Base-by-base conservation (phyloP, 2,113 vertebrate species). In the Oceanodroma tethys region DNA sequence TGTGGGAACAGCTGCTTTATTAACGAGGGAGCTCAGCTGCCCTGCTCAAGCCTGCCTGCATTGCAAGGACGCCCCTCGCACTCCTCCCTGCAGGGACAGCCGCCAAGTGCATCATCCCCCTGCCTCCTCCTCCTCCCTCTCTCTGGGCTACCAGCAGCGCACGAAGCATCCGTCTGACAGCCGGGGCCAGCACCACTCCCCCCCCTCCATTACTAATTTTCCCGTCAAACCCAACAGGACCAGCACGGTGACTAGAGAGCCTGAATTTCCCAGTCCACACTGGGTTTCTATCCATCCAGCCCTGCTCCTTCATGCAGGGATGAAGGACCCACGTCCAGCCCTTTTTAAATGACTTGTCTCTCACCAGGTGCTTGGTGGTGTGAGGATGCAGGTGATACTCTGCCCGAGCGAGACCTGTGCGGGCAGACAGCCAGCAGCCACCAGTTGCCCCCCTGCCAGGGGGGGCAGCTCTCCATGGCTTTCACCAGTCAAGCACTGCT, bases 321-420 rank as follows among this genome's bases (percentile, higher is more conserved):
- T 55, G 52, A 62, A 80, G 43, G 19, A 21, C 10, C 26, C n/a
- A 4, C 0, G 0, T 9, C 16, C 38, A 71, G 60, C 5, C 16
- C 6, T 16, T 70, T 70, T 25, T 20, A 23, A 66, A 25, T 1
- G 3, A 1, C 26, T 70, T 6, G 0, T 34, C 34, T 45, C 47
- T 48, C 11, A 2, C 1, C 5, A 63, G 19, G 55, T 58, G 42
- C 55, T 81, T 5, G 38, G 27, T 5, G 6, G 22, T n/a, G 45
- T 21, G 36, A 59, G 45, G 32, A 36, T 30, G 25, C 43, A 52
- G 36, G 36, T 0, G 5, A 43, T 38, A 11, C 62, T 50, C 58
- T 25, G 13, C n/a, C 25, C 1, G 1, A 78, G 62, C 0, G 1
- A 48, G 30, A 50, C 36, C 25, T 5, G 0, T 8, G 30, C 1